These are phyloP conservation scores for Campoletis raptor DNA, from an alignment of 2,888 invertebrate species.

Conservation along the genomic window DNA sequence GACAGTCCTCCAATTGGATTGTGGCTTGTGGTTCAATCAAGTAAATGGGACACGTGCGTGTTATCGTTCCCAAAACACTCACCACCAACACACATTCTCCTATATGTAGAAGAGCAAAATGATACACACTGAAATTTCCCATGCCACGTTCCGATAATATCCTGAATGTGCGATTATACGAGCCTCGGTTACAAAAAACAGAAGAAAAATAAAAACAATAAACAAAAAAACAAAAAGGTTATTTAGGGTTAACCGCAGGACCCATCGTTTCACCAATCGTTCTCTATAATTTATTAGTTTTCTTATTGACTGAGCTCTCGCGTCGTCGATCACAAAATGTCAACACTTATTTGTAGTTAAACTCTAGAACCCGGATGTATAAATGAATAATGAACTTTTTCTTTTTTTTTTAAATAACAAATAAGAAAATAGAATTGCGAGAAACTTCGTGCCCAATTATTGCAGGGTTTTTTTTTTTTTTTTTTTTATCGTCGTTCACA, in stretches of 20 bases:
- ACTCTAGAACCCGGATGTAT: background rate
- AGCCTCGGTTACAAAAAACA: background rate
- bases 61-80: slow-evolving; percentile 56
- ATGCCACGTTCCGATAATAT: slow-evolving; percentile 46
- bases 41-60: slow-evolving; percentile 64
- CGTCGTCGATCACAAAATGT: background rate
- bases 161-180: slow-evolving; percentile 31
- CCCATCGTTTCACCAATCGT: background rate
- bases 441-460: background rate
- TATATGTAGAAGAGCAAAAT: slow-evolving; percentile 31
- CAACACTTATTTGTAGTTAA: background rate
- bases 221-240: slow-evolving; percentile 21
- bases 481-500: background rate
- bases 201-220: background rate
- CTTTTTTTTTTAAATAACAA: no score
- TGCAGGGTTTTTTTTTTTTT: background rate
- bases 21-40: slow-evolving; percentile 69
- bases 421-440: background rate
- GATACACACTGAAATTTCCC: slow-evolving; percentile 23
- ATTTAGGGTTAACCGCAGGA: slow-evolving; percentile 15
- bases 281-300: slow-evolving; percentile 11
- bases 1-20: slow-evolving; percentile 68
- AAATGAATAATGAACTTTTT: no score
- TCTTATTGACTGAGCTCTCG: slow-evolving; percentile 2
- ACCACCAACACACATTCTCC: slow-evolving; percentile 8